Conservation (phyloP, 2,113 vertebrate genomes). For the Ailurus styani region DNA sequence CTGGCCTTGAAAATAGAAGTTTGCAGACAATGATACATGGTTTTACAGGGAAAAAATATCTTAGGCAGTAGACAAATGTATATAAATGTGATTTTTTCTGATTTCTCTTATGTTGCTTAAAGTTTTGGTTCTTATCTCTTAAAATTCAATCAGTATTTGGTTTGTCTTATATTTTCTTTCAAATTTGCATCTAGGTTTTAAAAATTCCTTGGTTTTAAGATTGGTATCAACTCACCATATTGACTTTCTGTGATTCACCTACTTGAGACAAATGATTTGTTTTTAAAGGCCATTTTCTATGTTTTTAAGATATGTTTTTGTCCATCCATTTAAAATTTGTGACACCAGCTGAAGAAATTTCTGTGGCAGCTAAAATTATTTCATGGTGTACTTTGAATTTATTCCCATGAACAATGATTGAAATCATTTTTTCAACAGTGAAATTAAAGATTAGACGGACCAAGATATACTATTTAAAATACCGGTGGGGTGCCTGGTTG, state of each 20-base stretch:
- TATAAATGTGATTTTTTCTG: not conserved
- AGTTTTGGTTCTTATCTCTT: not conserved
- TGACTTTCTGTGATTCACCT: not conserved
- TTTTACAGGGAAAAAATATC: not conserved
- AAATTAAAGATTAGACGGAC: conserved; percentile 20
- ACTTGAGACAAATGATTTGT: not conserved
- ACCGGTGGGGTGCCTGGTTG: not conserved
- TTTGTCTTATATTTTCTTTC: not conserved
- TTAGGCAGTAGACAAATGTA: not conserved
- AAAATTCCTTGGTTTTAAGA: not conserved
- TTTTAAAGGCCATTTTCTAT: not conserved
- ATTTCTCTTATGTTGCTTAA: not conserved
- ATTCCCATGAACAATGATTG: not conserved
- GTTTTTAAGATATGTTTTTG: not conserved
- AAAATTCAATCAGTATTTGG: not conserved
- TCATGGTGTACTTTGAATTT: not conserved
- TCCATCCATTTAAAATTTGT: not conserved
- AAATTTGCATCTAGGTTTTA: not conserved
- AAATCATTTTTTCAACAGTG: not conserved
- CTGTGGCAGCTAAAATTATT: not conserved
- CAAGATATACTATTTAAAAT: conserved; percentile 16
- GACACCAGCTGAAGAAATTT: not conserved
- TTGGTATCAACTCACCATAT: not conserved
- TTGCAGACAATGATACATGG: not conserved
- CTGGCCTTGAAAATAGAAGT: not conserved